These are phyloP conservation scores for Lampris megalopsis DNA, from an alignment of 2,113 vertebrate genomes.

Conservation along the genomic window DNA sequence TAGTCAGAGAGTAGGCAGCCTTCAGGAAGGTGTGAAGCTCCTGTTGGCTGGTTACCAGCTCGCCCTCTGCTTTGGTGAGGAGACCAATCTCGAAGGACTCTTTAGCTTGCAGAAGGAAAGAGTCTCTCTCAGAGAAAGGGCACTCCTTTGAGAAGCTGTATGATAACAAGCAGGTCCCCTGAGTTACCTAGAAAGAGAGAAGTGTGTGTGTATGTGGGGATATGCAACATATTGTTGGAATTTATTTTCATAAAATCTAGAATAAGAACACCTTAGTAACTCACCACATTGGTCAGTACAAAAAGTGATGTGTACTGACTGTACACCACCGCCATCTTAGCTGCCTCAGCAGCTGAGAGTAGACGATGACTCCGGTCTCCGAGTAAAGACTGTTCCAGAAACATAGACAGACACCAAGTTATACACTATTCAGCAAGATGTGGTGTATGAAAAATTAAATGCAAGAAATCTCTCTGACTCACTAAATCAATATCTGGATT, in stretches of 20 bases:
- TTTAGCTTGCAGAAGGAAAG: conserved; percentile 84
- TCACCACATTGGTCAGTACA: conserved; percentile 90
- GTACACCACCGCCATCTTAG: conserved; percentile 89
- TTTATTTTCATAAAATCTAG: background rate
- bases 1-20: conserved; percentile 88
- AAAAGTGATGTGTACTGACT: conserved; percentile 92
- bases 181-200: conserved; percentile 82
- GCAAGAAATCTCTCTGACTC: conserved; percentile 24
- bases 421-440: background rate
- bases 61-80: conserved; percentile 81
- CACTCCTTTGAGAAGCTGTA: conserved; percentile 89
- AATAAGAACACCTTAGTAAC: conserved; percentile 9
- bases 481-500: conserved; percentile 85
- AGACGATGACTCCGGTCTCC: conserved; percentile 84
- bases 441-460: background rate
- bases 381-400: conserved; percentile 80
- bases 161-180: conserved; percentile 89
- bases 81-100: conserved; percentile 92
- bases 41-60: conserved; percentile 86
- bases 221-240: no score
- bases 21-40: conserved; percentile 92
- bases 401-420: background rate
- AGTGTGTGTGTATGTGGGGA: background rate
- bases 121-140: conserved; percentile 65
- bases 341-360: conserved; percentile 89